Base-by-base conservation (phyloP, 2,888 invertebrate genomes). In the Sympetrum striolatum region DNA sequence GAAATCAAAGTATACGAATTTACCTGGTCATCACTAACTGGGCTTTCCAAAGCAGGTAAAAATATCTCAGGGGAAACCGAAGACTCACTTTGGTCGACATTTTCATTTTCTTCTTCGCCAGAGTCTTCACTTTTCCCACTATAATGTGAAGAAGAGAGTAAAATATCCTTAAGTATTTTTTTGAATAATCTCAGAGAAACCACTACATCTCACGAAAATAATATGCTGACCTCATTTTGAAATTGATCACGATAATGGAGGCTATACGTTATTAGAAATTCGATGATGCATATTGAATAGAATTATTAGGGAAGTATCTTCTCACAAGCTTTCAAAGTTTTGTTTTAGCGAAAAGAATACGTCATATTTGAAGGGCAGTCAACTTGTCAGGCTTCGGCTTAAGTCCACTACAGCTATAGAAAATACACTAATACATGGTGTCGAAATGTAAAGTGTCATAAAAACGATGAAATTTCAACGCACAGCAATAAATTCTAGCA, bases 111-210 rank as follows among this genome's bases (percentile, higher is more conserved):
- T 86, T 86, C 86, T 31, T 86, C 86, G 4, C 86, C 86, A 18
- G 86, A 86, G 4, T 86, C 86, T 22, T 86, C 86, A 86, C n/a
- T 86, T 86, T 86, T 86, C 37, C 64, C 60, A 86, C 86, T 86
- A 6, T 0, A 22, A 31, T 12, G 18, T n/a, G 37, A 37, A 86
- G 1, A 86, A 14, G 0, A 14, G 31, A 31, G 2, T 25, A 5
- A 25, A 5, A 31, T 31, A 25, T 73, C 31, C 44, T 44, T 44
- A 10, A 3, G 44, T 10, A 44, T 8, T 10, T 10, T 44, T 44
- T 44, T 8, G 10, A 44, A 44, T 8, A 4, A 44, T 44, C 0
- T 8, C 10, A 44, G 44, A 44, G 44, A 44, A 10, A 44, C 44
- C 44, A 44, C 44, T 44, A 44, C 4, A 73, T 31, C 31, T 73